Evolutionary conservation across 2,797 vertebrate genomes (phyloP).

Genomic region (Paramormyrops hopkinsi): DNA sequence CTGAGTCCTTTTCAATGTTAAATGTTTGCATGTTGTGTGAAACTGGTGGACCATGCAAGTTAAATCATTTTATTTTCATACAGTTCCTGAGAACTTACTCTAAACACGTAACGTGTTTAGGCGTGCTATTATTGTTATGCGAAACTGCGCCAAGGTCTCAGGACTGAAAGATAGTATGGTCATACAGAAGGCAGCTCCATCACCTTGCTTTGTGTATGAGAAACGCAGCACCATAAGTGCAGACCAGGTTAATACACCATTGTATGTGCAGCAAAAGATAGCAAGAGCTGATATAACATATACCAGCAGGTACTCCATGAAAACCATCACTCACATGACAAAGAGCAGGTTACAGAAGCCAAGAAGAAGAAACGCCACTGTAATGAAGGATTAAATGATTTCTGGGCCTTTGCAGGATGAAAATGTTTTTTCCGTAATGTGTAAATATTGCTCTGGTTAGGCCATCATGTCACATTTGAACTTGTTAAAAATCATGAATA

Average conservation of each 20-base stretch:
- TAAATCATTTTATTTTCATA: not conserved
- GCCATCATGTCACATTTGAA: constrained; percentile 9
- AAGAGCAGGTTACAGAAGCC: not conserved
- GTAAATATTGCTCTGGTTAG: not conserved
- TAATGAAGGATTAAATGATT: constrained; percentile 1
- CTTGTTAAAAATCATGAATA: constrained; percentile 7
- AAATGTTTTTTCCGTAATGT: not conserved
- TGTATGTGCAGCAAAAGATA: not conserved
- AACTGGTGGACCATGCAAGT: not conserved
- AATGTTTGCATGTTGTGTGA: not conserved
- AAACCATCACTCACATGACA: not conserved
- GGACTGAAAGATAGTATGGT: not conserved
- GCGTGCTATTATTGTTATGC: not conserved
- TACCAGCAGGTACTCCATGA: not conserved
- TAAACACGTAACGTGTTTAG: not conserved
- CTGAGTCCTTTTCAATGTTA: not conserved
- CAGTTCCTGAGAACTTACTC: not conserved
- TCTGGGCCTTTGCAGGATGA: not conserved
- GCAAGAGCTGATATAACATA: not conserved
- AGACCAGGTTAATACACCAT: not conserved
- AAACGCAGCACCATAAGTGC: not conserved
- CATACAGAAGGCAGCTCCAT: not conserved
- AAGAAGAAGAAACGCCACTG: not conserved
- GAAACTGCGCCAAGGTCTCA: not conserved
- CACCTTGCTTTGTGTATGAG: not conserved